A percentile compares a stretch with the other conserved stretches of the same genome.
Evolutionary conservation across 2,888 invertebrate species (phyloP).

Genomic region (Troides aeacus): DNA sequence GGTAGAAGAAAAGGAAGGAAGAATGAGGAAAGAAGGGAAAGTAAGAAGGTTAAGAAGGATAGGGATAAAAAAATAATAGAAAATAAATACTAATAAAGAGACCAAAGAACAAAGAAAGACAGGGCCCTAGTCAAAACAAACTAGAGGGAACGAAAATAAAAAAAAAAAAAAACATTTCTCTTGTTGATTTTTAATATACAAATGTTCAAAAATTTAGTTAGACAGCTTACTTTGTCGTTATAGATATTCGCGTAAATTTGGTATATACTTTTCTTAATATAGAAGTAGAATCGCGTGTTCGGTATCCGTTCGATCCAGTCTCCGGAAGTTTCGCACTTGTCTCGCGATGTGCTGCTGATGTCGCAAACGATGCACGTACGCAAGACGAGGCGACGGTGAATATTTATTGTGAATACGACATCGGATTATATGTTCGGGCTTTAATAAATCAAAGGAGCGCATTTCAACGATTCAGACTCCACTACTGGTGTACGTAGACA

Average conservation of each 20-base stretch:
- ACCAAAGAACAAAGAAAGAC: too few species aligned
- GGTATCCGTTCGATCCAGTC: constrained; percentile 37
- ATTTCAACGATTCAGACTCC: neutral
- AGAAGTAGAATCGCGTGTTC: constrained; percentile 40
- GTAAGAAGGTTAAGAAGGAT: too few species aligned
- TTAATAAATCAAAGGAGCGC: constrained; percentile 5
- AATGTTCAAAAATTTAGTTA: too few species aligned
- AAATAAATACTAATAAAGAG: too few species aligned
- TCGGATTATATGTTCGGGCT: constrained; percentile 15
- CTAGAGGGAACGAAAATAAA: too few species aligned
- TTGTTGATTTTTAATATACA: too few species aligned
- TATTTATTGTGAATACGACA: constrained; percentile 26
- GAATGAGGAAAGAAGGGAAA: too few species aligned
- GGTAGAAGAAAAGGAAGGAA: too few species aligned
- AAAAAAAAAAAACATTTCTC: too few species aligned
- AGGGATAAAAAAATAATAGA: too few species aligned
- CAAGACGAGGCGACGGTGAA: constrained; percentile 27
- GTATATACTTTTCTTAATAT: constrained; percentile 37
- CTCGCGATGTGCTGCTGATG: constrained; percentile 29
- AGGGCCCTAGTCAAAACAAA: too few species aligned
- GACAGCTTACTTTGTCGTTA: too few species aligned
- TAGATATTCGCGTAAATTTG: constrained; percentile 3
- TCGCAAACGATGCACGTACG: constrained; percentile 27
- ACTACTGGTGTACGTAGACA: neutral
- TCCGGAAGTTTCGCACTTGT: constrained; percentile 33